Evolutionary conservation across 2,797 vertebrate genomes (phyloP), one percentile per base, ranked within the genome.

Genomic region (Anomalospiza imberbis): DNA sequence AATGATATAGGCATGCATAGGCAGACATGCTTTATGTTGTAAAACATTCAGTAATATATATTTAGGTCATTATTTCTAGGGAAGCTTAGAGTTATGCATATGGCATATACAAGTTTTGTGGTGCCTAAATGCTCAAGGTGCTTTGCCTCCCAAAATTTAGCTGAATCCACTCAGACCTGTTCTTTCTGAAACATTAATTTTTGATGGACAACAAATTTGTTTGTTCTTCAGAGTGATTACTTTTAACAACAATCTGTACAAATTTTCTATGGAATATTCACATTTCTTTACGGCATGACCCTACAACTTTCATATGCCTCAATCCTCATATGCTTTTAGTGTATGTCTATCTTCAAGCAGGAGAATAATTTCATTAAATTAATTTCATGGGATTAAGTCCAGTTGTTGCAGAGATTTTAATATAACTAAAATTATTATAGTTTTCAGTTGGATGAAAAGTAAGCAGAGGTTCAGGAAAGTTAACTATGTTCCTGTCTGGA

Each of bases 381-480:
- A 34, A 70, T 74, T 87, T 68, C 3, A 48, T 36, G 4, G 9
- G 3, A 61, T 34, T 32, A 47, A 71, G 29, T 32, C 9, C 12
- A 63, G 8, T 44, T 80, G 6, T 58, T 55, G 6, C n/a, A 85
- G 31, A 79, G 26, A 66, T 66, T 89, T 85, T 36, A 55, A 24
- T 68, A 25, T 63, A 55, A 42, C 6, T 70, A 20, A 22, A 72
- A 47, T 76, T 15, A 34, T 5, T 36, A 6, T 19, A 24, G 68
- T 65, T 88, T 85, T 80, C n/a, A 71, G 3, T 70, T 45, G 32
- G 14, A 84, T 9, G 5, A 34, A 85, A 91, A 81, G 22, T 31
- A 95, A 95, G 72, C 50, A 81, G 54, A 92, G n/a, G 54, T 62
- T 76, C n/a, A 62, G 45, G 75, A 83, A 92, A 89, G 47, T 91